Base-by-base conservation (phyloP, 2,113 vertebrate species). In the Ornithorhynchus anatinus region DNA sequence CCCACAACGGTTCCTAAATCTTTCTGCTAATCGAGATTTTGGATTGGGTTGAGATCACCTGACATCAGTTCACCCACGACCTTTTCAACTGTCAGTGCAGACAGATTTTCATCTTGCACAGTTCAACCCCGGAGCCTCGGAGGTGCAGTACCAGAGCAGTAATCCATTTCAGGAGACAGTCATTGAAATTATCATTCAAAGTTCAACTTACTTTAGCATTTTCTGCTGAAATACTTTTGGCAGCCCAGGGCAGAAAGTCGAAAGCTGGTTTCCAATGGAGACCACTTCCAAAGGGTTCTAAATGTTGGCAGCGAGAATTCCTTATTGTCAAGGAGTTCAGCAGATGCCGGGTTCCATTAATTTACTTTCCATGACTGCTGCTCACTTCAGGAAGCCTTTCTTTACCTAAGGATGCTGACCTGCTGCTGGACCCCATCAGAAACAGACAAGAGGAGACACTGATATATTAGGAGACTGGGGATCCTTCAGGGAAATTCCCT, bases 151-250 rank as follows among this genome's bases (percentile, higher is more conserved):
- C 85, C 72, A 83, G 81, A 82, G 69, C 77, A 86, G 85, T 88
- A 90, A 92, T 93, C 90, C 82, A 91, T 92, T 92, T 90, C 83
- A 83, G 86, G 82, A 88, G 88, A 86, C 86, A 90, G 86, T 84
- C 85, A 89, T 67, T 89, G 87, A 91, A 93, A 94, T 90, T 90
- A 92, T 90, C 91, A 92, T 93, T 93, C 87, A 92, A 92, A 92
- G 87, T 92, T 91, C 90, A 94, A 84, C 88, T 92, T 89, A 89
- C 77, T 93, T 94, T 91, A 72, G 36, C 84, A 89, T 92, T 92
- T 92, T 92, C 86, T 87, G 79, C 80, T 86, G 81, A 85, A 90
- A 87, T 91, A 90, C 83, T 89, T 91, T 89, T 90, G 86, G 88
- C 89, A 92, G 89, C 87, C 87, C 76, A 90, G 86, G 89, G 88